Base-by-base conservation (phyloP, 2,797 vertebrate genomes). In the Tiaroga cobitis region DNA sequence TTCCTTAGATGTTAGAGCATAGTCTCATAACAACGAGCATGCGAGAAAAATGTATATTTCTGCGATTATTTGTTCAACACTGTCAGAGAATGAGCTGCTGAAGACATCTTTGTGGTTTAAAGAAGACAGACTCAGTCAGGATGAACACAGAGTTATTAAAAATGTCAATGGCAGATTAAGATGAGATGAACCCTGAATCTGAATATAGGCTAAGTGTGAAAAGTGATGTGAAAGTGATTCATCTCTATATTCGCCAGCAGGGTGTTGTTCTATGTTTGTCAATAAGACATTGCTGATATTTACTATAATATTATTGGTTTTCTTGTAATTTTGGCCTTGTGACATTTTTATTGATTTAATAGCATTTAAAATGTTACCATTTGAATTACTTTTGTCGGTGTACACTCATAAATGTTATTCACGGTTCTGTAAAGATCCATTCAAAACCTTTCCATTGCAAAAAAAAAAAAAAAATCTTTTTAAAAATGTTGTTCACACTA, bases 81-180 rank as follows among this genome's bases (percentile, higher is more conserved):
- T 21, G n/a, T 65, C 39, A 46, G 3, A 79, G 59, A 78, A 63
- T 63, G n/a, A 78, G 24, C 75, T 39, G 19, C 79, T 54, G 29
- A n/a, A 69, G 2, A 39, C 21, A 24, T 51, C 8, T 46, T 3
- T 46, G 29, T 32, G 41, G 26, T 34, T 54, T 69, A 19, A 15
- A 80, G 39, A 67, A 13, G 19, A 81, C 4, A 68, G 11, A 81
- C 46, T 43, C 39, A 15, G 19, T 75, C 10, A 49, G 32, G 18
- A 34, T 67, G 61, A 34, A 80, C 37, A 70, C 49, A 70, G 32
- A 63, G 7, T 8, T 8, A 65, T 32, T 65, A 32, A 65, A 65
- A 32, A 29, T 3, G 15, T 65, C 6, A 32, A 32, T 65, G 26
- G 15, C 15, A 63, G 61, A 63, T 16, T 3, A 29, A 59, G 21